Conservation (phyloP, 1,140 invertebrate species). For the Ooceraea biroi region DNA sequence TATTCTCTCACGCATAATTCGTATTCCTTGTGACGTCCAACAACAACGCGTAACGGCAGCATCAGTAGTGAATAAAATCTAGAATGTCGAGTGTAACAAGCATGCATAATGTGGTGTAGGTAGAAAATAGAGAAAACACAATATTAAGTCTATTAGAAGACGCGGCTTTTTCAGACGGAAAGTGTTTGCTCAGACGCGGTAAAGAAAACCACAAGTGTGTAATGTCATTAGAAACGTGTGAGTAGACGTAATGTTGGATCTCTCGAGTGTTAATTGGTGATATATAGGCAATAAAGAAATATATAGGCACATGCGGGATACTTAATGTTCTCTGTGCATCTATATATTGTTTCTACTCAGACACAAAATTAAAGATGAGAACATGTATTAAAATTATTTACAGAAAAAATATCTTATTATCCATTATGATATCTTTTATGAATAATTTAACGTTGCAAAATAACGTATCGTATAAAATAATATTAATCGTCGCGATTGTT, state of each 20-base stretch:
- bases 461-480: neutral
- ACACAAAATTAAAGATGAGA: too few species aligned
- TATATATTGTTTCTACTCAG: too few species aligned
- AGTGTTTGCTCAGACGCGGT: slow-evolving; percentile 51
- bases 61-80: slow-evolving; percentile 24
- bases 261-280: slow-evolving; percentile 43
- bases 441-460: neutral
- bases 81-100: slow-evolving; percentile 31
- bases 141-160: slow-evolving; percentile 54
- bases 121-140: slow-evolving; percentile 27
- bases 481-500: slow-evolving; percentile 25
- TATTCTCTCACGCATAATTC: too few species aligned
- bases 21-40: too few species aligned
- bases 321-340: too few species aligned
- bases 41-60: too few species aligned
- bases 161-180: slow-evolving; percentile 35
- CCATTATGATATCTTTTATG: neutral
- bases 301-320: neutral
- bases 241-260: slow-evolving; percentile 40
- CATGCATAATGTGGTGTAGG: neutral
- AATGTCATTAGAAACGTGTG: slow-evolving; percentile 50
- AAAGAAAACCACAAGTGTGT: slow-evolving; percentile 55
- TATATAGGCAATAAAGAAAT: slow-evolving; percentile 12
- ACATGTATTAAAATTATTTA: neutral
- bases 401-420: neutral